These are phyloP conservation scores for Melangyna quadrimaculata DNA, from an alignment of 2,888 invertebrate species.

Conservation along the genomic window DNA sequence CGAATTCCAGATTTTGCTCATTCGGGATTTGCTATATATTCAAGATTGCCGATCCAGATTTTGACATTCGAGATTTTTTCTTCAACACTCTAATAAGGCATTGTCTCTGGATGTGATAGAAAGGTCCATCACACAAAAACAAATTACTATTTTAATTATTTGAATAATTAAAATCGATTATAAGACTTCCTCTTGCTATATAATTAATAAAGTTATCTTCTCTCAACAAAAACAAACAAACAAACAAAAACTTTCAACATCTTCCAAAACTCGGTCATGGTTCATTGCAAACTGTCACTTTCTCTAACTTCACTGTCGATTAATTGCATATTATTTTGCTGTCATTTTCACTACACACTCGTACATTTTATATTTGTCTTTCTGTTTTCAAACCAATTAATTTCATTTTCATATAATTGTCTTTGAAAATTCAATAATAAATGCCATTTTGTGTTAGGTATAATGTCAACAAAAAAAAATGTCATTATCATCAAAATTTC, in stretches of 20 bases:
- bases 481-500: slow-evolving; percentile 4
- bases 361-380: slow-evolving; percentile 50
- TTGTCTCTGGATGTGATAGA: not conserved
- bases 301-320: slow-evolving; percentile 30
- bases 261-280: not conserved
- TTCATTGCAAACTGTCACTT: slow-evolving; percentile 42
- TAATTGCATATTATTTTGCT: slow-evolving; percentile 56
- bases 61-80: too few relatives aligned
- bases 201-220: slow-evolving; percentile 63
- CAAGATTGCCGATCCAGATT: too few relatives aligned
- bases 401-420: not conserved
- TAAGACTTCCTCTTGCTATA: slow-evolving; percentile 43
- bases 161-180: slow-evolving; percentile 27
- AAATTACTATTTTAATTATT: not conserved
- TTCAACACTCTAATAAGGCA: too few relatives aligned
- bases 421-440: slow-evolving; percentile 47
- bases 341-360: too few relatives aligned
- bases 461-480: slow-evolving; percentile 15
- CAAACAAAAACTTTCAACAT: not conserved
- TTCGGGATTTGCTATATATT: too few relatives aligned
- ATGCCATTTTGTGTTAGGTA: slow-evolving; percentile 39
- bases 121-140: not conserved
- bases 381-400: slow-evolving; percentile 5
- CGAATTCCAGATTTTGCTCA: too few relatives aligned
- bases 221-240: not conserved